These are phyloP conservation scores for Drosophila pseudotalamancana DNA, from an alignment of 2,888 invertebrate species.

Conservation along the genomic window DNA sequence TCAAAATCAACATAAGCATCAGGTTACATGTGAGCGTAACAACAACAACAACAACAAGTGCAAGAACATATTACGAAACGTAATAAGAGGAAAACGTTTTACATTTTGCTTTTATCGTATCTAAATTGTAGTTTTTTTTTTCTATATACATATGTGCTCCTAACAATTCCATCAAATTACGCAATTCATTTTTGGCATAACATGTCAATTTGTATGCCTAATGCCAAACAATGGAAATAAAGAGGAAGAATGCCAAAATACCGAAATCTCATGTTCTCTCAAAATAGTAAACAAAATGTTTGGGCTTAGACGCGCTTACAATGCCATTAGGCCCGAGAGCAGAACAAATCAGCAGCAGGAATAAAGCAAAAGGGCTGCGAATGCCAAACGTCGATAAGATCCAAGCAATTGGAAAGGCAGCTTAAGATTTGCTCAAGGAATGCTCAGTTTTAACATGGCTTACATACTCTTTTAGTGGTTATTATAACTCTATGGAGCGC, in stretches of 20 bases:
- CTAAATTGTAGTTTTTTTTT: slow-evolving; percentile 30
- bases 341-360: slow-evolving; percentile 1
- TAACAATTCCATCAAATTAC: slow-evolving; percentile 61
- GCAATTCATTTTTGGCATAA: slow-evolving; percentile 75
- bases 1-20: slow-evolving; percentile 56
- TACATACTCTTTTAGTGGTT: no score
- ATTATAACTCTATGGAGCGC: no score
- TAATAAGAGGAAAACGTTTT: slow-evolving; percentile 39
- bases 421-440: slow-evolving; percentile 43
- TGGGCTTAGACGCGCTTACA: slow-evolving; percentile 70
- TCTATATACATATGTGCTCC: neutral
- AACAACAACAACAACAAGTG: slow-evolving; percentile 12
- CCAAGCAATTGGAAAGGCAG: slow-evolving; percentile 54
- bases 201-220: slow-evolving; percentile 72
- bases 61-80: slow-evolving; percentile 18
- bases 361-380: neutral
- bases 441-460: slow-evolving; percentile 25
- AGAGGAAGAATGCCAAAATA: slow-evolving; percentile 9
- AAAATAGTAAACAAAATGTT: slow-evolving; percentile 65
- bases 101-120: slow-evolving; percentile 39
- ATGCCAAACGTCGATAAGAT: slow-evolving; percentile 42
- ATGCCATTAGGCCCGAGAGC: slow-evolving; percentile 63
- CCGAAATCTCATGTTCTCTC: slow-evolving; percentile 36
- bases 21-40: slow-evolving; percentile 37
- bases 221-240: slow-evolving; percentile 27